These are phyloP conservation scores for Ctenopoma multispine DNA, from an alignment of 2,797 vertebrate species.

Conservation along the genomic window DNA sequence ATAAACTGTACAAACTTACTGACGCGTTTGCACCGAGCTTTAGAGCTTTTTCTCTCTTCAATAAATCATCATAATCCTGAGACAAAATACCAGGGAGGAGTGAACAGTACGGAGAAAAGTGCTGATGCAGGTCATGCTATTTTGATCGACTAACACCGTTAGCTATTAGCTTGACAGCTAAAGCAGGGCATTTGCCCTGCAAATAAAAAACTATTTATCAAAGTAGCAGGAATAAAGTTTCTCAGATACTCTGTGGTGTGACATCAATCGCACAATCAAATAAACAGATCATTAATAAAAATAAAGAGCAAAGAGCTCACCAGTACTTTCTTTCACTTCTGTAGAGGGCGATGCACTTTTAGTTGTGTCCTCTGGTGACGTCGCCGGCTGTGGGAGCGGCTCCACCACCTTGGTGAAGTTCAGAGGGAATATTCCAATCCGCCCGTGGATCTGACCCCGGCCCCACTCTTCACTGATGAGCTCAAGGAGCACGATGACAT, in stretches of 20 bases:
- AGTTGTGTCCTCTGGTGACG: slow-evolving; percentile 1
- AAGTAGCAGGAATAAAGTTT: no score
- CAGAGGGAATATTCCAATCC: slow-evolving; percentile 89
- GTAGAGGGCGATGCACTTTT: fast-evolving
- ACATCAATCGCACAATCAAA: no score
- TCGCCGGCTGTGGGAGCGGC: slow-evolving; percentile 68
- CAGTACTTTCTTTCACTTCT: fast-evolving
- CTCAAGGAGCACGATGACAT: slow-evolving; percentile 88
- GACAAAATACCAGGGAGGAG: no score
- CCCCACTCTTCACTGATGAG: slow-evolving; percentile 92
- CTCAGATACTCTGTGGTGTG: no score
- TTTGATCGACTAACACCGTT: no score
- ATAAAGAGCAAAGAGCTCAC: slow-evolving; percentile 21
- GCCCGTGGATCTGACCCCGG: slow-evolving; percentile 88
- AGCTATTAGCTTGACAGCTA: no score
- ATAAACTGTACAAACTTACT: background rate
- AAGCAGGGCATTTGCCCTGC: no score
- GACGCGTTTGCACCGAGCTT: background rate
- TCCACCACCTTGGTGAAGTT: slow-evolving; percentile 89
- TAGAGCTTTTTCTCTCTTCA: background rate
- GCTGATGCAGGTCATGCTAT: no score
- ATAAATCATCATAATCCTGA: background rate
- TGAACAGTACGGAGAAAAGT: no score
- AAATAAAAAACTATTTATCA: no score
- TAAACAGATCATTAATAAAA: background rate